Conservation (phyloP, 2,113 vertebrate species). For the Bungarus multicinctus region DNA sequence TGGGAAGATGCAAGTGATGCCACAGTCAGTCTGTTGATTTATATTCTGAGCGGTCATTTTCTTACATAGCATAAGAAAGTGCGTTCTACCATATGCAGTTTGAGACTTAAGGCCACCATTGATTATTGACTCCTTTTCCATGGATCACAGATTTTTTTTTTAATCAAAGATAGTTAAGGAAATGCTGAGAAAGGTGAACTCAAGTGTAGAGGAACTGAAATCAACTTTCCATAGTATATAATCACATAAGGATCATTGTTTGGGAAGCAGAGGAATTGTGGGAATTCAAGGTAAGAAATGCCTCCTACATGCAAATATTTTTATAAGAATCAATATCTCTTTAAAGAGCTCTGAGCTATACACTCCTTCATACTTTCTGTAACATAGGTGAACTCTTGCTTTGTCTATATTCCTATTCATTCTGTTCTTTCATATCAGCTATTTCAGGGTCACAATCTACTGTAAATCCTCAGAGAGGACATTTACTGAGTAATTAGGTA, state of each 20-base stretch:
- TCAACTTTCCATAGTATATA: not conserved
- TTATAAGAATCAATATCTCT: not conserved
- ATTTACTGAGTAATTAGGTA: not conserved
- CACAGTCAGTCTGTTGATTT: not conserved
- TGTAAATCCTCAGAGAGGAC: not conserved
- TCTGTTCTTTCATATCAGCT: constrained; percentile 2
- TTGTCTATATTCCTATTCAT: not conserved
- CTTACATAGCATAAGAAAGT: not conserved
- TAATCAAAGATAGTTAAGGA: not conserved
- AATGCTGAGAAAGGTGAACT: not conserved
- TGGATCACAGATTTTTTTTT: not conserved
- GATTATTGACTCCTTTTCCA: not conserved
- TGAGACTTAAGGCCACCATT: not conserved
- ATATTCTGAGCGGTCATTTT: not conserved
- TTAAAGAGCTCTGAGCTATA: not conserved
- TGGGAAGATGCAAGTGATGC: not conserved
- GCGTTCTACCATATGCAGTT: not conserved
- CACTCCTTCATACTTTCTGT: not conserved
- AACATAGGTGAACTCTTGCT: not conserved
- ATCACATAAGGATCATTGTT: not conserved
- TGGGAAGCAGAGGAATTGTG: not conserved
- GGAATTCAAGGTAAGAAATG: not conserved
- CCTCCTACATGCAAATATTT: not conserved
- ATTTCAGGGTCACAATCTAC: not conserved
- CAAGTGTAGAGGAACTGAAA: not conserved